phyloP scores from a whole-genome alignment of 1,140 invertebrate genomes.

The Calephelis nemesis region DNA sequence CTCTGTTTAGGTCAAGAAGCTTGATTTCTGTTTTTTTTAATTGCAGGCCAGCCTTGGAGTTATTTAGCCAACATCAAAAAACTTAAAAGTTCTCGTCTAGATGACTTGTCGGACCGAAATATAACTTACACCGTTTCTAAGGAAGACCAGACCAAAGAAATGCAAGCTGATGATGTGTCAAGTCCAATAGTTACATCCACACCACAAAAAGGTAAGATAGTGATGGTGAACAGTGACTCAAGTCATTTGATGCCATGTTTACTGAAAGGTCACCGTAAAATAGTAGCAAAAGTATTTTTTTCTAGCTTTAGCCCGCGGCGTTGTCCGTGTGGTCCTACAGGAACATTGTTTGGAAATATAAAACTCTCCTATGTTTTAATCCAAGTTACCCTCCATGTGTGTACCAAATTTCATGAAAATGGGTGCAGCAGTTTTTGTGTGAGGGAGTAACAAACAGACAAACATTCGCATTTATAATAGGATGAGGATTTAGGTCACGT shows the following conservation, averaged over 20 bases:
- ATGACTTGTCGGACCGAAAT: constrained; percentile 35
- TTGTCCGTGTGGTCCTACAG: no score
- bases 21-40: not conserved
- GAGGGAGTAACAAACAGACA: no score
- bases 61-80: constrained; percentile 46
- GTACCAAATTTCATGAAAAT: no score
- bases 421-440: no score
- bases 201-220: constrained; percentile 43
- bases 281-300: not conserved
- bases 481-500: no score
- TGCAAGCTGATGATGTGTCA: constrained; percentile 9
- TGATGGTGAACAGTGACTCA: no score
- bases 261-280: no score
- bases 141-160: constrained; percentile 24
- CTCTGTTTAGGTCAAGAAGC: not conserved
- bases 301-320: not conserved
- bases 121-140: constrained; percentile 30
- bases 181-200: constrained; percentile 45
- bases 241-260: no score
- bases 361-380: no score
- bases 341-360: no score
- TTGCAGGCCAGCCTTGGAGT: constrained; percentile 51
- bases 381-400: no score
- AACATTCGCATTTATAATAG: no score
- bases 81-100: constrained; percentile 29